Evolutionary conservation across 2,888 invertebrate species (phyloP).

Genomic region (Adineta ricciae): DNA sequence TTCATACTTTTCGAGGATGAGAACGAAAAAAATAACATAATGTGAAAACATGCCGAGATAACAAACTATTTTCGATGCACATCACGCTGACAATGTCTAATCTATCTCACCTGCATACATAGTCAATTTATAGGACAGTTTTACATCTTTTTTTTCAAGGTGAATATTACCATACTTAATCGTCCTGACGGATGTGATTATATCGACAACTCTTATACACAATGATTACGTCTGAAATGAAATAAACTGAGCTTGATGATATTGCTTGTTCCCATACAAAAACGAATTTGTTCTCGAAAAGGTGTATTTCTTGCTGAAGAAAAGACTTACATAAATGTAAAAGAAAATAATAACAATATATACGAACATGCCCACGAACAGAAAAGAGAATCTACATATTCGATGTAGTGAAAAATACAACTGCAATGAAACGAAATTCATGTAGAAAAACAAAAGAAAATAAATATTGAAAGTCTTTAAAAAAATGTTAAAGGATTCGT

Average conservation of each 20-base stretch:
- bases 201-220: too few species aligned
- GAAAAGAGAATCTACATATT: neutral
- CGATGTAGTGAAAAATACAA: neutral
- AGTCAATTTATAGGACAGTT: neutral
- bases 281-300: too few species aligned
- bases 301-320: too few species aligned
- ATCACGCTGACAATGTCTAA: neutral
- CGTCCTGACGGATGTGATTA: too few species aligned
- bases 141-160: neutral
- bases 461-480: neutral
- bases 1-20: too few species aligned
- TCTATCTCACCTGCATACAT: neutral
- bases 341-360: neutral
- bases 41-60: neutral
- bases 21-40: too few species aligned
- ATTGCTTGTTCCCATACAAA: too few species aligned
- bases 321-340: neutral
- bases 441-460: too few species aligned
- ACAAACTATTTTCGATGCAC: neutral
- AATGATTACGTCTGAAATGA: too few species aligned
- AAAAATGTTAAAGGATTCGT: neutral
- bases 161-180: neutral
- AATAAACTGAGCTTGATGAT: too few species aligned
- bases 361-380: neutral
- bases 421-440: too few species aligned